Evolutionary conservation across 2,888 invertebrate genomes (phyloP).

Genomic region (Drosophila niveifrons): DNA sequence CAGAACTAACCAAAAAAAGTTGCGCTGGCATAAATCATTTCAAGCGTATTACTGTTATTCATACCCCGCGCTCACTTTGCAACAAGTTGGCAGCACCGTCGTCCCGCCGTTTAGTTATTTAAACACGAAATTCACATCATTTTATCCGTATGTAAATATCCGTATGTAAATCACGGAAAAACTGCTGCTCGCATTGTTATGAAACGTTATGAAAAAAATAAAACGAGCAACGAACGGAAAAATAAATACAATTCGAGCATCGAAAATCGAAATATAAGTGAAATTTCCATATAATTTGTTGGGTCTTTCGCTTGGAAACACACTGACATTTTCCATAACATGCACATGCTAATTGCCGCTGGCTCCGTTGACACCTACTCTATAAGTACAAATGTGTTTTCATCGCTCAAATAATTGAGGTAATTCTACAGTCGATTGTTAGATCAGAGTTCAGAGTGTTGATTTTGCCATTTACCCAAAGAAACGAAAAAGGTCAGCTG

Average conservation of each 20-base stretch:
- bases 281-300: constrained; percentile 14
- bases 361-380: constrained; percentile 3
- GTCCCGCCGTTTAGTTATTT: constrained; percentile 7
- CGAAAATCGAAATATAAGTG: background rate
- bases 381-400: background rate
- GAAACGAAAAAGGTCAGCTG: constrained; percentile 42
- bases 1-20: background rate
- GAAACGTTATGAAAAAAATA: too few relatives aligned
- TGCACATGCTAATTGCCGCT: constrained; percentile 34
- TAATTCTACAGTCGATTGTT: constrained; percentile 19
- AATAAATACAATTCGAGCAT: too few relatives aligned
- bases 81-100: constrained; percentile 16
- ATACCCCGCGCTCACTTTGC: background rate
- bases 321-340: constrained; percentile 17
- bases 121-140: constrained; percentile 19
- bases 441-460: constrained; percentile 8
- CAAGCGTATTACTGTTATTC: constrained; percentile 6
- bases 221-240: too few relatives aligned
- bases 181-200: background rate
- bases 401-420: constrained; percentile 25
- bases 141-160: constrained; percentile 4
- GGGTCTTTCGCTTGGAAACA: background rate
- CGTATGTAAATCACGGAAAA: constrained; percentile 14
- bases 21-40: constrained; percentile 15
- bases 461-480: constrained; percentile 23